Evolutionary conservation across 2,797 vertebrate species (phyloP).

Genomic region (Heteromormyrus szaboi): DNA sequence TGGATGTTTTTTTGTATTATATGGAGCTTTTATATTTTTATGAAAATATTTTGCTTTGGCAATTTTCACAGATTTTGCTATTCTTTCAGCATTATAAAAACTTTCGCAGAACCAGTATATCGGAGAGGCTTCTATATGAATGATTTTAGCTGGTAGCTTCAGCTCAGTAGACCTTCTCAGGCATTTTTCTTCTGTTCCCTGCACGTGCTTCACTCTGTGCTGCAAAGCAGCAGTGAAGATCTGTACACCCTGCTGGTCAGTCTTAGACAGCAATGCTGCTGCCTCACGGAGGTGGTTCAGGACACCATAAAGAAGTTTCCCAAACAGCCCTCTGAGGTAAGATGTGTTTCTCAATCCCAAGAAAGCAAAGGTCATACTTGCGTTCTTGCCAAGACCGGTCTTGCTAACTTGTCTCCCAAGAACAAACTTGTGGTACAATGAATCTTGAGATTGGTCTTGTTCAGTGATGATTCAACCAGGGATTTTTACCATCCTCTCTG

Average conservation of each 20-base stretch:
- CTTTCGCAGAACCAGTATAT: neutral
- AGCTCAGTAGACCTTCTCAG: neutral
- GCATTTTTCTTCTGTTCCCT: neutral
- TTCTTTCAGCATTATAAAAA: neutral
- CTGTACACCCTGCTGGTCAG: constrained; percentile 76
- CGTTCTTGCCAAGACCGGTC: neutral
- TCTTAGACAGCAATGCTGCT: constrained; percentile 73
- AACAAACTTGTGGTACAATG: neutral
- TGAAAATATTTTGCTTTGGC: neutral
- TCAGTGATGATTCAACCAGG: neutral
- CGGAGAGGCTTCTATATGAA: neutral
- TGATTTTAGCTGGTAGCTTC: neutral
- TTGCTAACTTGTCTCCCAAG: neutral
- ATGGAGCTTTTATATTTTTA: neutral
- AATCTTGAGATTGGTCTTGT: neutral
- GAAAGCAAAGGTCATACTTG: neutral
- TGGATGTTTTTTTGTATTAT: neutral
- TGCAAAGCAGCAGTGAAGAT: constrained; percentile 69
- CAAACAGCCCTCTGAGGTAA: constrained; percentile 73
- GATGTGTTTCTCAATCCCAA: neutral
- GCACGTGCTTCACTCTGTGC: neutral
- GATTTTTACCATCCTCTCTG: neutral
- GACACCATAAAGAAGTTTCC: constrained; percentile 70
- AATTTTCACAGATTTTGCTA: neutral
- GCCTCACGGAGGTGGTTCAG: constrained; percentile 70